Conservation (phyloP, 2,888 invertebrate genomes). For the Pachydiplax longipennis region DNA sequence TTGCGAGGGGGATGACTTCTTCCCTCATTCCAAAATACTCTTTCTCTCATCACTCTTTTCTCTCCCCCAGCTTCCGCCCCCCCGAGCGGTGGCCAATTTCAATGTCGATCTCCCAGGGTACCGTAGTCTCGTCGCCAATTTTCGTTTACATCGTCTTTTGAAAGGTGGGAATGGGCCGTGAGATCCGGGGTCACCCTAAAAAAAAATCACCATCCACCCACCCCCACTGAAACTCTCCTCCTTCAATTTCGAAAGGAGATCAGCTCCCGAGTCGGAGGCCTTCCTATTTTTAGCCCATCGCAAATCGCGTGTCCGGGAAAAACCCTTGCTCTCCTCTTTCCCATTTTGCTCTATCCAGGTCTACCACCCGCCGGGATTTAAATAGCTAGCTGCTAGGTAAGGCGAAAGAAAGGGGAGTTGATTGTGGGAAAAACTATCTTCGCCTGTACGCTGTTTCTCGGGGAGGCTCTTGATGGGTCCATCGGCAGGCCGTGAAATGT, state of each 20-base stretch:
- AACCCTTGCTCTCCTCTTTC: background rate
- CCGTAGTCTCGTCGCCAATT: background rate
- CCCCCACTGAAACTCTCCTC: background rate
- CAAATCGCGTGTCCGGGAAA: background rate
- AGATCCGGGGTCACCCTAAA: background rate
- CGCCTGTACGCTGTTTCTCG: too few species aligned
- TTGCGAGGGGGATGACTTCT: background rate
- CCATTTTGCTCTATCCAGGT: background rate
- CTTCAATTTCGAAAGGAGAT: background rate
- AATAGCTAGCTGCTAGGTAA: background rate
- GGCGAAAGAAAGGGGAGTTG: background rate
- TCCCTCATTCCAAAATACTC: background rate
- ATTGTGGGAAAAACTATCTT: background rate
- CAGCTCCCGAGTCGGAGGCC: background rate
- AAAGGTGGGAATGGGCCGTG: background rate
- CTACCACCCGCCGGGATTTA: background rate
- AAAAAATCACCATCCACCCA: background rate
- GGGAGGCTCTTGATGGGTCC: too few species aligned
- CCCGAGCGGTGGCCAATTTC: slow-evolving; percentile 5
- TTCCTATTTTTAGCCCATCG: background rate
- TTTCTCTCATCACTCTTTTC: background rate
- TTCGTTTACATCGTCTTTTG: background rate
- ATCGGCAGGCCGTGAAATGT: too few species aligned
- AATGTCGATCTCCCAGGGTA: background rate
- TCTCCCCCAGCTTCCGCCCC: background rate